phyloP scores from a whole-genome alignment of 2,113 vertebrate species.

The Asarcornis scutulata region DNA sequence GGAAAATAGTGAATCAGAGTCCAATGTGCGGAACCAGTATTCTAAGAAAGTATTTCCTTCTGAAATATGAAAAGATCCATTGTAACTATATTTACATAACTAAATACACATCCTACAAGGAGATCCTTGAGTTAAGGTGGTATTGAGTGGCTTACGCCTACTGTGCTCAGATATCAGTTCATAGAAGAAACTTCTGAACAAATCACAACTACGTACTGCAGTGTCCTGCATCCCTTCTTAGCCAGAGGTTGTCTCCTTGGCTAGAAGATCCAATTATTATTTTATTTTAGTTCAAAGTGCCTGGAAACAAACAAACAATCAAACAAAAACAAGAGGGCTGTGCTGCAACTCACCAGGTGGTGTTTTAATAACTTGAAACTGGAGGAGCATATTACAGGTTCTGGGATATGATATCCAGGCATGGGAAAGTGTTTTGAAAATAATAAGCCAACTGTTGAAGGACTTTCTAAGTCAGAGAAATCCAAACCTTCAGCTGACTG shows the following conservation, averaged over 20 bases:
- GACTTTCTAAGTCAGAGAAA: neutral
- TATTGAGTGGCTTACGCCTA: neutral
- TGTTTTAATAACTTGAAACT: conserved; percentile 5
- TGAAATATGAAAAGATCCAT: neutral
- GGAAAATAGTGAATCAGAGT: neutral
- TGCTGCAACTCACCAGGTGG: neutral
- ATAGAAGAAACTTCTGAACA: neutral
- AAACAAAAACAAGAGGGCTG: neutral
- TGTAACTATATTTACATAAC: neutral
- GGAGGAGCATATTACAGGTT: neutral
- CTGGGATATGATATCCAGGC: neutral
- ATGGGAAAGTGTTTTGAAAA: conserved; percentile 3
- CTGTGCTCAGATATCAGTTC: neutral
- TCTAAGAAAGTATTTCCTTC: neutral
- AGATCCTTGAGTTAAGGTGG: neutral
- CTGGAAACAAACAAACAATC: neutral
- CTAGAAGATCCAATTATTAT: neutral
- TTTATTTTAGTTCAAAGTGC: neutral
- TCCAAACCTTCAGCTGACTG: neutral
- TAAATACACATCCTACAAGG: neutral
- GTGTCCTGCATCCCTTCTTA: neutral
- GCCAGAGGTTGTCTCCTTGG: neutral
- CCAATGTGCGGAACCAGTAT: neutral
- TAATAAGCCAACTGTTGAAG: neutral
- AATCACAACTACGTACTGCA: neutral